phyloP scores from a whole-genome alignment of 2,797 vertebrate species.

The Glossophaga mutica region DNA sequence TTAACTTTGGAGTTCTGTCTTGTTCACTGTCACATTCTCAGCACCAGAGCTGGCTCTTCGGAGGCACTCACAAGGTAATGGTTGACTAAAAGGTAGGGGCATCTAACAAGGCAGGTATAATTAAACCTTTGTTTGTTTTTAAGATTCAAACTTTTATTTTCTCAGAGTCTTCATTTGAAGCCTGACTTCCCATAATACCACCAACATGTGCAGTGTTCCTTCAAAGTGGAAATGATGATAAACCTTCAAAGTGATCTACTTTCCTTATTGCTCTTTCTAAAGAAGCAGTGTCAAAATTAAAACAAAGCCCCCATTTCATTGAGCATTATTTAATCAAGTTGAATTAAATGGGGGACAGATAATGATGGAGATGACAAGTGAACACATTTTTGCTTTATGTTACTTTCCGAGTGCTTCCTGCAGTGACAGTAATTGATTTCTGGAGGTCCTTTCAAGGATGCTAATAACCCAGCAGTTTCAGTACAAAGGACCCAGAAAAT shows the following conservation, averaged over 20 bases:
- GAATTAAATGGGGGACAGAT: background rate
- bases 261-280: background rate
- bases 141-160: background rate
- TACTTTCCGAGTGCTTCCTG: background rate
- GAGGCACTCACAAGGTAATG: background rate
- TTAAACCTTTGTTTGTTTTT: background rate
- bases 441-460: background rate
- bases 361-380: background rate
- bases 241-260: background rate
- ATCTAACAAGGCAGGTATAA: background rate
- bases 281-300: background rate
- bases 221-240: background rate
- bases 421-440: background rate
- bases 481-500: background rate
- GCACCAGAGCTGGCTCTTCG: background rate
- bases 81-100: background rate
- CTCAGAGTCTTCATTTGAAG: background rate
- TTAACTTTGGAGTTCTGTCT: background rate
- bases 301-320: background rate
- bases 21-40: background rate
- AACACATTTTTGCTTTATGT: background rate
- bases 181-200: background rate
- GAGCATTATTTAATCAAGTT: background rate
- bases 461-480: background rate
- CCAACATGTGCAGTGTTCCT: background rate